These are phyloP conservation scores for Rhyacophila evoluta DNA, from an alignment of 2,888 invertebrate species.

Conservation along the genomic window DNA sequence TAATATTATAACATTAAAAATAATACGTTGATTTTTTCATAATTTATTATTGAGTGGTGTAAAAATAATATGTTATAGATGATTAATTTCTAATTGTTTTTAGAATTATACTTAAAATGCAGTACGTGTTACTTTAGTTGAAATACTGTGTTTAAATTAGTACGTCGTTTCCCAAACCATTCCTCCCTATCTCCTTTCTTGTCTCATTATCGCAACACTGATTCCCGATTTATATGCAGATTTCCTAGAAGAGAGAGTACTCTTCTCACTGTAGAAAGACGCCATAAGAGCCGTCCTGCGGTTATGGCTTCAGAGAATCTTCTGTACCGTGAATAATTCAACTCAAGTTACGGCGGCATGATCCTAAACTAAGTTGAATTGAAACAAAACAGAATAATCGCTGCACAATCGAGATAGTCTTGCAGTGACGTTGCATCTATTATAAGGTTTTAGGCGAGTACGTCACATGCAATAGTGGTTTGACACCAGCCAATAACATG, in stretches of 20 bases:
- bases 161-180: neutral
- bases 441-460: too few relatives aligned
- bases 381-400: slow-evolving; percentile 52
- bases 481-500: too few relatives aligned
- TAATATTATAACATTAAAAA: too few relatives aligned
- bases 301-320: slow-evolving; percentile 41
- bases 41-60: too few relatives aligned
- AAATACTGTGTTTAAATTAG: neutral
- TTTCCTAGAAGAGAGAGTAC: slow-evolving; percentile 56
- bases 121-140: neutral
- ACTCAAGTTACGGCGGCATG: slow-evolving; percentile 44
- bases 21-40: too few relatives aligned
- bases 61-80: too few relatives aligned
- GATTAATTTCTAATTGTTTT: too few relatives aligned
- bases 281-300: slow-evolving; percentile 22
- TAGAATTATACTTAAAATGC: too few relatives aligned
- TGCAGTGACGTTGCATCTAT: neutral
- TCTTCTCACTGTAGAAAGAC: slow-evolving; percentile 25
- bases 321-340: slow-evolving; percentile 50
- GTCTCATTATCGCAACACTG: slow-evolving; percentile 63
- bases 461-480: too few relatives aligned
- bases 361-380: slow-evolving; percentile 47
- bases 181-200: neutral
- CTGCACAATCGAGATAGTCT: slow-evolving; percentile 41
- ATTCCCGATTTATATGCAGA: slow-evolving; percentile 72